These are phyloP conservation scores for Salvator merianae DNA, from an alignment of 2,113 vertebrate species.

Conservation along the genomic window DNA sequence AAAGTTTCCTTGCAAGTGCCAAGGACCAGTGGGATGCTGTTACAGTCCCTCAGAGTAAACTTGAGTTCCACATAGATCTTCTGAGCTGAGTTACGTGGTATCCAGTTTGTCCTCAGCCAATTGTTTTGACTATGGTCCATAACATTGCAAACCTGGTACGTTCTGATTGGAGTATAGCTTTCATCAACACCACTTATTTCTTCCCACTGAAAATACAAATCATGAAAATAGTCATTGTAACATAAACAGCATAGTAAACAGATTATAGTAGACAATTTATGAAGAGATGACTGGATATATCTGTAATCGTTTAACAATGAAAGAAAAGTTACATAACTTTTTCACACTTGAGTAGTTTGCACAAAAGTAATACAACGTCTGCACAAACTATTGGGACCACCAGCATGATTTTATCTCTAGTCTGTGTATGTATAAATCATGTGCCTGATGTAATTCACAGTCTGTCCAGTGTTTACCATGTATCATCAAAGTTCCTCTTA, in stretches of 20 bases:
- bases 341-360: too few relatives aligned
- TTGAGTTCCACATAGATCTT: conserved; percentile 98
- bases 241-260: neutral
- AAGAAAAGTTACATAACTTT: neutral
- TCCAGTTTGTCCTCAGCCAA: conserved; percentile 98
- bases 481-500: too few relatives aligned
- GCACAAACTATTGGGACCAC: too few relatives aligned
- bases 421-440: too few relatives aligned
- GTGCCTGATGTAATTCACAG: too few relatives aligned
- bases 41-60: conserved; percentile 97
- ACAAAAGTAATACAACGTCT: too few relatives aligned
- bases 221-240: neutral
- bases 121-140: conserved; percentile 99
- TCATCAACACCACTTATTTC: conserved; percentile 99
- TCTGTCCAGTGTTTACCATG: too few relatives aligned
- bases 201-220: conserved; percentile 85
- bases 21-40: conserved; percentile 94
- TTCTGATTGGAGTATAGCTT: conserved; percentile 96
- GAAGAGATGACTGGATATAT: neutral
- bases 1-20: conserved; percentile 99
- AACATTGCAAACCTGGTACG: conserved; percentile 98
- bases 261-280: neutral
- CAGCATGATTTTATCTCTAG: too few relatives aligned
- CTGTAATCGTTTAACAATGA: neutral
- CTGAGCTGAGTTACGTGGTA: conserved; percentile 92